These are phyloP conservation scores for Pandemis heparana DNA, from an alignment of 2,888 invertebrate genomes.

Conservation along the genomic window DNA sequence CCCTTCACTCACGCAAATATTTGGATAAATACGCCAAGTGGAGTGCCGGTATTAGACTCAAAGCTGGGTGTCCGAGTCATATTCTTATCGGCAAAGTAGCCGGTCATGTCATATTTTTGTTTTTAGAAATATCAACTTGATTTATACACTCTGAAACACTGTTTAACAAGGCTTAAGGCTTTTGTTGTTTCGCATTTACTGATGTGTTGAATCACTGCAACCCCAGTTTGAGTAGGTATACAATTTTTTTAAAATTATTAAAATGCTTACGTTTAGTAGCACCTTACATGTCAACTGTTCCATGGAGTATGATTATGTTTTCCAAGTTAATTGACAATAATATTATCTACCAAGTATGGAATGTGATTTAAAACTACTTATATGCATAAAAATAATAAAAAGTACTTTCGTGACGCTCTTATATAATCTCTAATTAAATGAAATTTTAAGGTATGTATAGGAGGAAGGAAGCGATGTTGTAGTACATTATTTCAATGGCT, in stretches of 20 bases:
- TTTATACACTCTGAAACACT: neutral
- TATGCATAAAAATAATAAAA: constrained; percentile 8
- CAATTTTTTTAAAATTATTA: constrained; percentile 1
- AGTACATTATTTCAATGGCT: no score
- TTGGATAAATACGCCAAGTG: no score
- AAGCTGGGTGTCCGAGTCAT: neutral
- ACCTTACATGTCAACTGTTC: constrained; percentile 27
- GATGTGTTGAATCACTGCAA: no score
- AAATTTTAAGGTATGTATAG: neutral
- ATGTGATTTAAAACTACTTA: constrained; percentile 26
- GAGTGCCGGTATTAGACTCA: no score
- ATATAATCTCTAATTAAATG: neutral
- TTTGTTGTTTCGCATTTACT: no score
- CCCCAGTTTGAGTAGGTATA: neutral
- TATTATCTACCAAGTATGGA: constrained; percentile 29
- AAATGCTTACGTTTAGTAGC: constrained; percentile 34
- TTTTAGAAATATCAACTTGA: no score
- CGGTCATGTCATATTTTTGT: no score
- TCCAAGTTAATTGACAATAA: constrained; percentile 25
- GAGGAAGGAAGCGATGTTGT: no score
- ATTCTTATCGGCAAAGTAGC: no score
- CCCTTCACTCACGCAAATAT: no score
- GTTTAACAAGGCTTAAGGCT: no score
- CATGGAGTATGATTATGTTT: constrained; percentile 8
- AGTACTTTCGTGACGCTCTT: neutral